A percentile compares a stretch with the other conserved stretches of the same genome.
These are phyloP conservation scores for Nasonovia ribisnigri DNA, from an alignment of 2,888 invertebrate species.

Conservation along the genomic window DNA sequence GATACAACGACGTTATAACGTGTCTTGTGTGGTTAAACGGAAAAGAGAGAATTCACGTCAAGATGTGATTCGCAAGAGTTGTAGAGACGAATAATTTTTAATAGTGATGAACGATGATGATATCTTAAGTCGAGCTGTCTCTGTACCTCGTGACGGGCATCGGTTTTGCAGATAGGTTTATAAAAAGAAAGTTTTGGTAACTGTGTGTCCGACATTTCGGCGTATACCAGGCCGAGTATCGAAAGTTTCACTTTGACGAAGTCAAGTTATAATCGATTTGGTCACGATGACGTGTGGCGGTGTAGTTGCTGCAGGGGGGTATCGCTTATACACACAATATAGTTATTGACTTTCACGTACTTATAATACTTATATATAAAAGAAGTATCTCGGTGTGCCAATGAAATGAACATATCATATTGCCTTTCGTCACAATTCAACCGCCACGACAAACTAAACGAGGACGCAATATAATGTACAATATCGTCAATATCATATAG, in stretches of 20 bases:
- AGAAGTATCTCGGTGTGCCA: slow-evolving; percentile 11
- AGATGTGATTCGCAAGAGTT: not conserved
- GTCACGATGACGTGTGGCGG: not conserved
- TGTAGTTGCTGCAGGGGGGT: not conserved
- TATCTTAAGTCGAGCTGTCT: not conserved
- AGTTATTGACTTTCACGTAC: not conserved
- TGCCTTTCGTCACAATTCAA: slow-evolving; percentile 17
- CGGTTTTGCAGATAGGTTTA: not conserved
- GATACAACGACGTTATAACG: too few species aligned
- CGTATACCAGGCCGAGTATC: not conserved
- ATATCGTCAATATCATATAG: not conserved
- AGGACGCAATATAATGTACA: not conserved
- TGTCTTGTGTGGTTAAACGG: not conserved
- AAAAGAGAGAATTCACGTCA: not conserved
- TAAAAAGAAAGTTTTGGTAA: slow-evolving; percentile 14
- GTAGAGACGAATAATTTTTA: not conserved
- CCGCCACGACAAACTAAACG: not conserved
- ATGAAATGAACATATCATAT: slow-evolving; percentile 3
- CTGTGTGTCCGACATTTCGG: not conserved
- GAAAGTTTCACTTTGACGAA: not conserved
- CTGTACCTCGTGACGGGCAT: not conserved
- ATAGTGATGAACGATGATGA: slow-evolving; percentile 2
- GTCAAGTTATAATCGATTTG: slow-evolving; percentile 2
- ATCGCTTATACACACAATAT: not conserved
- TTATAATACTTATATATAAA: not conserved